phyloP scores from a whole-genome alignment of 2,113 vertebrate genomes.

The Probosciger aterrimus region DNA sequence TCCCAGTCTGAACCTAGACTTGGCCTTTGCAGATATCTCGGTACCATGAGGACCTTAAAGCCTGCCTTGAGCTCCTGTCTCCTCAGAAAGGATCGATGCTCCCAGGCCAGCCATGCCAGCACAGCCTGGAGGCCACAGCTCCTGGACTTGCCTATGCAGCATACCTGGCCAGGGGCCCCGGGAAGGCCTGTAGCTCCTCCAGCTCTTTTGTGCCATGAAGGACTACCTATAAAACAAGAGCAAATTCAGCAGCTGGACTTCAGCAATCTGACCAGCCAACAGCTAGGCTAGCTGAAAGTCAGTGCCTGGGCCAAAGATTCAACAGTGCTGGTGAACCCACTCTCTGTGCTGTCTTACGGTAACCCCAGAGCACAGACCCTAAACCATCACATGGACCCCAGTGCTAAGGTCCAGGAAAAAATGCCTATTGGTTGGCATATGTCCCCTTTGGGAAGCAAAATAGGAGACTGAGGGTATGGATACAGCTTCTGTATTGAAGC shows the following conservation, averaged over 20 bases:
- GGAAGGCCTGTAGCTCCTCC: constrained; percentile 83
- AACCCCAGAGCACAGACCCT: background rate
- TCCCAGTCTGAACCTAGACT: background rate
- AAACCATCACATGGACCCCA: background rate
- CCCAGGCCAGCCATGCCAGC: background rate
- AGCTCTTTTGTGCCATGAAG: constrained; percentile 81
- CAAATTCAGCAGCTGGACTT: background rate
- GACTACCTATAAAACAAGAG: constrained; percentile 74
- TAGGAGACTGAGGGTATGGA: background rate
- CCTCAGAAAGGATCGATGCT: background rate
- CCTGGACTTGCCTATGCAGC: background rate
- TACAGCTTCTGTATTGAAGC: background rate
- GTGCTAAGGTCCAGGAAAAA: background rate
- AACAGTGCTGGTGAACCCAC: background rate
- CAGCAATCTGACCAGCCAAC: background rate
- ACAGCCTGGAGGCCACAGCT: background rate
- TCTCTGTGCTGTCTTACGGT: background rate
- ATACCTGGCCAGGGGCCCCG: constrained; percentile 87
- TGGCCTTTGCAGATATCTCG: background rate
- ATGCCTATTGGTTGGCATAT: background rate
- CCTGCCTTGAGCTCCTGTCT: background rate
- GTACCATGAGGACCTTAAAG: fast-evolving
- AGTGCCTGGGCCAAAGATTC: background rate
- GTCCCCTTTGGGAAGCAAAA: background rate
- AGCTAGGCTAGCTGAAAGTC: background rate